Percentiles rank a stretch among this genome's conserved stretches.
phyloP scores from a whole-genome alignment of 2,797 vertebrate genomes.

The Smutsia gigantea region DNA sequence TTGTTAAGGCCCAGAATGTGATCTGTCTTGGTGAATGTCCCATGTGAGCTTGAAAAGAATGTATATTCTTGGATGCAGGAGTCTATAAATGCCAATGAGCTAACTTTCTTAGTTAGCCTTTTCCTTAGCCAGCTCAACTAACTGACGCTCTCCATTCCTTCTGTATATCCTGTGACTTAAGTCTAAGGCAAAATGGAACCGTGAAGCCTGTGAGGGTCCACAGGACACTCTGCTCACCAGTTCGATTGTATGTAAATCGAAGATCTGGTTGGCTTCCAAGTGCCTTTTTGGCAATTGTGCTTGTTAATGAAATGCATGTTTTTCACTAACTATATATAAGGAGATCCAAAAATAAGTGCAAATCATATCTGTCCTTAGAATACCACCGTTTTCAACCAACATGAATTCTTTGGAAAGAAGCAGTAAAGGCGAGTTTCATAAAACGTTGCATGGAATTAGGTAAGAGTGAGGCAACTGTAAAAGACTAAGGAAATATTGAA shows the following conservation, averaged over 20 bases:
- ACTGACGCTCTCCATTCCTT: neutral
- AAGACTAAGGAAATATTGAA: neutral
- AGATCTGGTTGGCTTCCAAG: neutral
- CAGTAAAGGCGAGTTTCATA: neutral
- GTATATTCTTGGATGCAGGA: neutral
- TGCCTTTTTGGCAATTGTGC: neutral
- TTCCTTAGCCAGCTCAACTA: neutral
- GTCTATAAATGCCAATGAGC: neutral
- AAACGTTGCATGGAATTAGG: neutral
- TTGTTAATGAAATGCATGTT: neutral
- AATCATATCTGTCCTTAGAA: neutral
- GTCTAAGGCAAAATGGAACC: neutral
- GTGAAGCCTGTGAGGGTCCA: rapidly evolving
- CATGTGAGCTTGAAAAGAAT: neutral
- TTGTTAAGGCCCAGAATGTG: neutral
- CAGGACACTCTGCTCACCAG: neutral
- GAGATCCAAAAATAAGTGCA: neutral
- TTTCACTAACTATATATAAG: neutral
- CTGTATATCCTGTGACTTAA: neutral
- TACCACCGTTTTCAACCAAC: neutral
- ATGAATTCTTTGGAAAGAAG: neutral
- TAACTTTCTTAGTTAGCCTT: neutral
- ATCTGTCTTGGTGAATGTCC: neutral
- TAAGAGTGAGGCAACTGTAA: neutral
- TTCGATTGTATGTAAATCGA: rapidly evolving